Evolutionary conservation across 2,888 invertebrate species (phyloP).

Genomic region (Steinernema hermaphroditum): DNA sequence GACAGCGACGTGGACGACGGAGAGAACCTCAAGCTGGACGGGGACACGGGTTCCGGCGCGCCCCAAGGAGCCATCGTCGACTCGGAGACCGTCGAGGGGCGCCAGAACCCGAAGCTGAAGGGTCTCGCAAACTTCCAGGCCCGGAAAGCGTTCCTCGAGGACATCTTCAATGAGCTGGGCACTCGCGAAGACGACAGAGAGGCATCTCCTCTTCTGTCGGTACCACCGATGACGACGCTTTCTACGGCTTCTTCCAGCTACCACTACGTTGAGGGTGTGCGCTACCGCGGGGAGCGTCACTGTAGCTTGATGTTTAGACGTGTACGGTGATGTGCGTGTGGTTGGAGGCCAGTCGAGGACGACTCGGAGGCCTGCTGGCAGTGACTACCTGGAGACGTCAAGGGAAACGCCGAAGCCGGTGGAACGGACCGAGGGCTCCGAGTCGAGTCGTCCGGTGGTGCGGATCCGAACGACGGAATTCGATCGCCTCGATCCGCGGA

Average conservation of each 20-base stretch:
- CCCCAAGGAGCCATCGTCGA: conserved; percentile 9
- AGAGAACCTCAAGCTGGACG: conserved; percentile 23
- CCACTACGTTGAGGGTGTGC: conserved; percentile 2
- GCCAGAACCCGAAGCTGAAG: not conserved
- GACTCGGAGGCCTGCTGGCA: not conserved
- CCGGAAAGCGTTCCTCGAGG: conserved; percentile 14
- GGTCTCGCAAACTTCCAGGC: not conserved
- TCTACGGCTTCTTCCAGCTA: not conserved
- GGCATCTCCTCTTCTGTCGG: not conserved
- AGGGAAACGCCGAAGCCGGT: not conserved
- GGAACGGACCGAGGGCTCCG: too few relatives aligned
- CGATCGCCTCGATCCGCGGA: not conserved
- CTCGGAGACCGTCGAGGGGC: not conserved
- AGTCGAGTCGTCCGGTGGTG: not conserved
- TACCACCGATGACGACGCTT: not conserved
- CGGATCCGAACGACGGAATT: conserved; percentile 5
- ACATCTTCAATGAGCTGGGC: conserved; percentile 4
- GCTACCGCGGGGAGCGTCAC: too few relatives aligned
- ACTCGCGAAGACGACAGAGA: not conserved
- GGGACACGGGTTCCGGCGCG: not conserved
- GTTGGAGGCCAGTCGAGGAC: conserved; percentile 16
- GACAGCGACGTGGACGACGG: conserved; percentile 13
- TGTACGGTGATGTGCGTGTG: conserved; percentile 21
- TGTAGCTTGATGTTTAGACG: not conserved
- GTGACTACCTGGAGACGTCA: not conserved